phyloP scores from a whole-genome alignment of 1,140 invertebrate genomes.

The Philaenus spumarius region DNA sequence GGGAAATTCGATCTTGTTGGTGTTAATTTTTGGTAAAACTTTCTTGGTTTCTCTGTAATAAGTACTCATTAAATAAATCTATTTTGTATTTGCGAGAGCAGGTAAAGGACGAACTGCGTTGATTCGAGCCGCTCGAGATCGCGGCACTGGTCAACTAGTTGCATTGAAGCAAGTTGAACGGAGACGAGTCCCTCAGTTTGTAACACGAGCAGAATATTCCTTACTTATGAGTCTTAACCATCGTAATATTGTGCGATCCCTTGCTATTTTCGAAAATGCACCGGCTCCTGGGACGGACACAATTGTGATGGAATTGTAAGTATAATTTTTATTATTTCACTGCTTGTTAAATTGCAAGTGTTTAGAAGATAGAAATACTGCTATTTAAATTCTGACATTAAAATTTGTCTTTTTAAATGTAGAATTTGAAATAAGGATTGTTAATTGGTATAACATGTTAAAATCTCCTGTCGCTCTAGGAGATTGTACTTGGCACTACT shows the following conservation, averaged over 20 bases:
- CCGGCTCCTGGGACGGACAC: conserved; percentile 58
- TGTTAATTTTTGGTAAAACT: no score
- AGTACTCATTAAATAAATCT: no score
- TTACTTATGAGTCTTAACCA: conserved; percentile 59
- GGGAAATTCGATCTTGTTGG: conserved; percentile 47
- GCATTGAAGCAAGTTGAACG: conserved; percentile 68
- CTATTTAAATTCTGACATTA: not conserved
- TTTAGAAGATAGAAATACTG: not conserved
- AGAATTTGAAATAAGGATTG: not conserved
- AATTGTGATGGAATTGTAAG: conserved; percentile 70
- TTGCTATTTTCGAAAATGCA: conserved; percentile 67
- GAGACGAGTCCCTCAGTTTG: conserved; percentile 46
- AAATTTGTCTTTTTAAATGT: not conserved
- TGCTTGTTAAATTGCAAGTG: not conserved
- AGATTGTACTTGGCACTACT: no score
- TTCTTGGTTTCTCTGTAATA: no score
- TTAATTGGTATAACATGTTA: no score
- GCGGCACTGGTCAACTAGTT: conserved; percentile 64
- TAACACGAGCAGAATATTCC: conserved; percentile 44
- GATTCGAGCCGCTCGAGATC: conserved; percentile 54
- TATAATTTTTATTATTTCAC: conserved; percentile 24
- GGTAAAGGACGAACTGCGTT: conserved; percentile 57
- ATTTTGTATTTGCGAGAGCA: no score
- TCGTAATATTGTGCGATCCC: conserved; percentile 56
- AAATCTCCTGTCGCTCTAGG: no score